Conservation (phyloP, 2,888 invertebrate species). For the Acanthosepion lycidas region DNA sequence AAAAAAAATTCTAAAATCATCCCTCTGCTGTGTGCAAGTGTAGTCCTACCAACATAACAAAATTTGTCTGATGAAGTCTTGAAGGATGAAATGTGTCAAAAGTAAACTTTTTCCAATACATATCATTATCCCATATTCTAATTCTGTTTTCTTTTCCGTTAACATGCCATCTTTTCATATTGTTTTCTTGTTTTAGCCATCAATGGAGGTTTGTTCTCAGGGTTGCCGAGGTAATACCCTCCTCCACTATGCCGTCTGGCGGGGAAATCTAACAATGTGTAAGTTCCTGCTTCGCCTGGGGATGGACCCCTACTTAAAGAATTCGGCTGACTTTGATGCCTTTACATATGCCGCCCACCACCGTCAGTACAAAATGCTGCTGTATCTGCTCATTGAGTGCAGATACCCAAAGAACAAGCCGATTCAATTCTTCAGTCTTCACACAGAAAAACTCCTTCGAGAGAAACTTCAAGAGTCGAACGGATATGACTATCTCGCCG, state of each 20-base stretch:
- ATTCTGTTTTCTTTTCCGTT: neutral
- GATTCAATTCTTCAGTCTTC: neutral
- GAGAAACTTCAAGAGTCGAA: neutral
- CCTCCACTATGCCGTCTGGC: neutral
- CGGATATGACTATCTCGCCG: neutral
- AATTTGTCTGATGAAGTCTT: too few species aligned
- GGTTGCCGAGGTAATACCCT: neutral
- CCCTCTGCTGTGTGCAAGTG: too few species aligned
- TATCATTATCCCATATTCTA: too few species aligned
- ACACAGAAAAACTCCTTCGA: neutral
- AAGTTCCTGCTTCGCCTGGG: neutral
- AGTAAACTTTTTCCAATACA: neutral
- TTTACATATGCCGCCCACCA: neutral
- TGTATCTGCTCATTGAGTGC: neutral
- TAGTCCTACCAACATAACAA: too few species aligned
- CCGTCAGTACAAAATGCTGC: neutral
- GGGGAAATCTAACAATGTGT: neutral
- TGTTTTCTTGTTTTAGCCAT: neutral
- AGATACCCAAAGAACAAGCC: neutral
- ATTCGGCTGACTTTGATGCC: neutral
- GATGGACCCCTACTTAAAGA: neutral
- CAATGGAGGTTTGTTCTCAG: conserved; percentile 33
- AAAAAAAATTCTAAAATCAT: too few species aligned
- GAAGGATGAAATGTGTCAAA: too few species aligned
- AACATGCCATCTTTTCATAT: neutral